Base-by-base conservation (phyloP, 2,888 invertebrate species). In the Drosophila parthenogenetica region DNA sequence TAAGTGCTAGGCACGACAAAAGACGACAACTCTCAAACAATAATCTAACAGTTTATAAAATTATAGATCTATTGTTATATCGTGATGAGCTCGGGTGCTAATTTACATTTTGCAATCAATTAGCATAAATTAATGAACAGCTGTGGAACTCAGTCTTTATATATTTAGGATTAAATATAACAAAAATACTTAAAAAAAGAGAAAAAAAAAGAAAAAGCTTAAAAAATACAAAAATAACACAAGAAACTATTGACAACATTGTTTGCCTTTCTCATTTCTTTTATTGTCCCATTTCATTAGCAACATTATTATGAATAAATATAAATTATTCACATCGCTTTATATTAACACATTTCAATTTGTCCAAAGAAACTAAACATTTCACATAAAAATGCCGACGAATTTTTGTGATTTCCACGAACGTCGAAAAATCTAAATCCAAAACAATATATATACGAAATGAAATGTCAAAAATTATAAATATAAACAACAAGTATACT, bases 281-380 rank as follows among this genome's bases (percentile, higher is more conserved):
- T 46, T 40, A 49, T 60, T 45, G 45, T 29, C 16, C 48, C 16
- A 49, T 42, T 62, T 59, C 45, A 66, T 51, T 50, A 61, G 50
- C 25, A 46, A 32, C 14, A 54, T 14, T 35, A 35, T 35, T 13
- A 35, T 13, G 50, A 60, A 69, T 60, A 35, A 45, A 49, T 49
- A 64, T 79, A 73, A 85, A 72, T 79, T 75, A 85, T 85, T 58
- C 69, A 69, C 57, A 67, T 22, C 65, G 65, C 66, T 67, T 71
- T 22, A 48, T 72, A 81, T 85, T 77, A 87, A 85, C 75, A 87
- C 86, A 84, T 84, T 87, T 87, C 86, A 84, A 84, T 84, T 84
- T 87, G 84, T 87, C 85, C 48, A 54, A 75, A 32, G 35, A 35
- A 35, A 35, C 35, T 8, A 68, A 55, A 65, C 45, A 54, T 70